Base-by-base conservation (phyloP, 1,140 invertebrate species). In the Drosophila bifasciata region DNA sequence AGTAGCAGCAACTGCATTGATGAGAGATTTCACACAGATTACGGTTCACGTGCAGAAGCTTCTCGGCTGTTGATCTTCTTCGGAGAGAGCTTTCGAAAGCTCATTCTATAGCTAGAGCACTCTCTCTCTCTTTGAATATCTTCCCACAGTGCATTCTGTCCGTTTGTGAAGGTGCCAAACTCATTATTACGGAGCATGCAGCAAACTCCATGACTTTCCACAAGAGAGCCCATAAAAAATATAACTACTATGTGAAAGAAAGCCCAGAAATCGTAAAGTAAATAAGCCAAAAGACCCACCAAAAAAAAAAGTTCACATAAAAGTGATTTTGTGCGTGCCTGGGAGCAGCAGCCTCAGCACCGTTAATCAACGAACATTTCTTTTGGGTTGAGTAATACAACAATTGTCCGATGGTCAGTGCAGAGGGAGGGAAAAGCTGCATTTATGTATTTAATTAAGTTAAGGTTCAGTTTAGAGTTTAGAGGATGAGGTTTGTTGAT, bases 371-470 rank as follows among this genome's bases (percentile, higher is more conserved):
- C 50, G 25, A 45, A 32, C 48, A 13, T 50, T 32, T 41, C 11
- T 45, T 64, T 56, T 39, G 9, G 16, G 39, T 17, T 62, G 50
- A 15, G 8, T 36, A 19, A 57, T 51, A 70, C 32, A 7, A 76
- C 59, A 70, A 62, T 36, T 36, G 32, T 36, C 5, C 9, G 28
- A 8, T 39, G n/a, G 11, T 13, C 32, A 36, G 32, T 36, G 32
- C 32, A 36, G 32, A 36, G 32, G 19, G 16, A 15, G 28, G 28
- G 8, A 49, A 64, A 28, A 46, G 9, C 16, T 36, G 5, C 40
- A 23, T 43, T 48, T 56, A 23, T 43, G 45, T 56, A 58, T 74
- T 63, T 83, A 77, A 83, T 81, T 83, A 81, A 72, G 58, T 58
- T 69, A 59, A 39, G 56, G 53, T 53, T 52, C 32, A 44, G 39